A percentile compares a stretch with the other conserved stretches of the same genome.
Evolutionary conservation across 2,797 vertebrate species (phyloP).

Genomic region (Eptatretus atami): DNA sequence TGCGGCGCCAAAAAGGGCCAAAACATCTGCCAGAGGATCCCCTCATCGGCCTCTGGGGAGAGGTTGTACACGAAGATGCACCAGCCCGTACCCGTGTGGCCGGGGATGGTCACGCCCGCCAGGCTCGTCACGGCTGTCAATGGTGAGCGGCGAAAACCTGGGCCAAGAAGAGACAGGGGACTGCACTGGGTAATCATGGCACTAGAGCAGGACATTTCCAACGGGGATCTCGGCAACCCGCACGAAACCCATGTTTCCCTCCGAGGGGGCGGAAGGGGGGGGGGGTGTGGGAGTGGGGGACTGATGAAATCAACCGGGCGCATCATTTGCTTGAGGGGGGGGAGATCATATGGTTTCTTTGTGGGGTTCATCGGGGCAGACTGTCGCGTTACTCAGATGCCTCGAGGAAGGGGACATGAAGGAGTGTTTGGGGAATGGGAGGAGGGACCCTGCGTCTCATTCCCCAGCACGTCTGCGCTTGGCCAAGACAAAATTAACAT

Average conservation of each 20-base stretch:
- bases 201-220: not conserved
- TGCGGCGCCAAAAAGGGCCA: not conserved
- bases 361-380: no score
- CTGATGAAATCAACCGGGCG: not conserved
- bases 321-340: not conserved
- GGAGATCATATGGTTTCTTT: not conserved
- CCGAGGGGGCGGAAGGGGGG: not conserved
- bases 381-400: no score
- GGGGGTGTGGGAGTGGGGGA: not conserved
- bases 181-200: not conserved
- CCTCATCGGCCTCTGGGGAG: not conserved
- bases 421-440: not conserved
- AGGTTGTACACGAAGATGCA: constrained; percentile 49
- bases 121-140: constrained; percentile 75
- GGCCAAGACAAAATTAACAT: no score
- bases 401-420: no score
- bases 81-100: constrained; percentile 90
- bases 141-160: constrained; percentile 88
- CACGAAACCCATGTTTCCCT: not conserved
- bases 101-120: constrained; percentile 28
- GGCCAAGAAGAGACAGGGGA: not conserved
- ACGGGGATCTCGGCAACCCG: not conserved
- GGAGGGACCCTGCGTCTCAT: not conserved
- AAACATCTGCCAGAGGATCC: constrained; percentile 1
- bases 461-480: no score